These are phyloP conservation scores for Crenichthys baileyi DNA, from an alignment of 2,797 vertebrate species.

Conservation along the genomic window DNA sequence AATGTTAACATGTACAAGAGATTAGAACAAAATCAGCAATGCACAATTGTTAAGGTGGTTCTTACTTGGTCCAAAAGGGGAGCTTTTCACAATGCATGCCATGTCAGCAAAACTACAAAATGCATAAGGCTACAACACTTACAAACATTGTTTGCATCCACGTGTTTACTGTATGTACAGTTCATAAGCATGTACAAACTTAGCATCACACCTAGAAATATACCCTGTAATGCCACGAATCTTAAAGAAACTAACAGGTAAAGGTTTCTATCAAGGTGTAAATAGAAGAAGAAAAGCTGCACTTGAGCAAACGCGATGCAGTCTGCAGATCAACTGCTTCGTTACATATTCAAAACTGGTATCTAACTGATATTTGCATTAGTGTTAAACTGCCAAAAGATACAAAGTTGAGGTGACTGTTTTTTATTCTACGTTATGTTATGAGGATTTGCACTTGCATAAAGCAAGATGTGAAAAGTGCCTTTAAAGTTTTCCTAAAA, in stretches of 20 bases:
- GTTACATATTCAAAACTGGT: slow-evolving; percentile 58
- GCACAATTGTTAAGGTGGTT: slow-evolving; percentile 77
- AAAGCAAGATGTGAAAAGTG: slow-evolving; percentile 72
- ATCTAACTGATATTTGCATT: slow-evolving; percentile 56
- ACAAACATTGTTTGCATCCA: slow-evolving; percentile 80
- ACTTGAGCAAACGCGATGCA: slow-evolving; percentile 59
- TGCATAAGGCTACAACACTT: slow-evolving; percentile 71
- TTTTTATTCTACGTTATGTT: slow-evolving; percentile 50
- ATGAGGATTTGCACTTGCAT: slow-evolving; percentile 65
- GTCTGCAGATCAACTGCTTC: slow-evolving; percentile 77
- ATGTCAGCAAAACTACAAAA: slow-evolving; percentile 74
- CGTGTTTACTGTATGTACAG: slow-evolving; percentile 73
- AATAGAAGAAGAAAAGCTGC: slow-evolving; percentile 57
- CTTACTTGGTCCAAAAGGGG: slow-evolving; percentile 75
- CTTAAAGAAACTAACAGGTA: slow-evolving; percentile 68
- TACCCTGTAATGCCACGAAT: slow-evolving; percentile 82
- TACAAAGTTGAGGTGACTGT: slow-evolving; percentile 62
- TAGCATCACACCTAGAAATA: slow-evolving; percentile 78
- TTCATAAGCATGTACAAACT: slow-evolving; percentile 67
- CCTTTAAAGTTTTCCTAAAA: slow-evolving; percentile 58
- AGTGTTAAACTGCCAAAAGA: slow-evolving; percentile 55
- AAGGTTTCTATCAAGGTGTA: slow-evolving; percentile 64
- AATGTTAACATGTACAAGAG: slow-evolving; percentile 77
- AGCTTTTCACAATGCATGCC: slow-evolving; percentile 75
- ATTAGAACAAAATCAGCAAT: slow-evolving; percentile 69